Evolutionary conservation across 2,797 vertebrate species (phyloP).

Genomic region (Lagocephalus sceleratus): DNA sequence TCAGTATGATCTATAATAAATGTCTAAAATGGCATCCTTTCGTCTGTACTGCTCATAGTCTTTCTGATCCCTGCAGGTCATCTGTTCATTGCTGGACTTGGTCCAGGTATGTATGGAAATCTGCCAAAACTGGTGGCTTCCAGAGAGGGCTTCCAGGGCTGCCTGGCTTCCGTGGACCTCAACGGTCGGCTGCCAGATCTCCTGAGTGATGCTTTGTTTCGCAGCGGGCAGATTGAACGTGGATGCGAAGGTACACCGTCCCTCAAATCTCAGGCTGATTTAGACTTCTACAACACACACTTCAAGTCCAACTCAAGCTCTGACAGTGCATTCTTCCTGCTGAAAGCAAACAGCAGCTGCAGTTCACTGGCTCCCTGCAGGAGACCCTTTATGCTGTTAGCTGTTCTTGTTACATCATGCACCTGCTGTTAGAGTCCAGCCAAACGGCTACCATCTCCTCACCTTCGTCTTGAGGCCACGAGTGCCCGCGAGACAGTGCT

Average conservation of each 20-base stretch:
- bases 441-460: constrained; percentile 19
- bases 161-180: constrained; percentile 94
- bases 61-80: constrained; percentile 76
- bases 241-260: constrained; percentile 95
- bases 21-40: neutral
- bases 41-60: neutral
- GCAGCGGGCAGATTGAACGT: constrained; percentile 96
- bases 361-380: constrained; percentile 41
- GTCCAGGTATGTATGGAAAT: constrained; percentile 91
- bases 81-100: constrained; percentile 93
- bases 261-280: constrained; percentile 57
- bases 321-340: constrained; percentile 62
- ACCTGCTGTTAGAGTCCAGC: constrained; percentile 54
- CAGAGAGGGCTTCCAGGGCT: constrained; percentile 96
- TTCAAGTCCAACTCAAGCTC: constrained; percentile 59
- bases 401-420: constrained; percentile 65
- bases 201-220: constrained; percentile 90
- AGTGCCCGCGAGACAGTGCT: too few relatives aligned
- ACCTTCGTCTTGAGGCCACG: constrained; percentile 7
- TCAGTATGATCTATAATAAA: too few relatives aligned
- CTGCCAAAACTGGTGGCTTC: constrained; percentile 95
- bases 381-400: constrained; percentile 60
- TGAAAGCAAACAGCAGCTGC: constrained; percentile 74
- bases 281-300: constrained; percentile 65
- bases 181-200: constrained; percentile 97